These are phyloP conservation scores for Papilio dardanus DNA, from an alignment of 1,140 invertebrate genomes.

Conservation along the genomic window DNA sequence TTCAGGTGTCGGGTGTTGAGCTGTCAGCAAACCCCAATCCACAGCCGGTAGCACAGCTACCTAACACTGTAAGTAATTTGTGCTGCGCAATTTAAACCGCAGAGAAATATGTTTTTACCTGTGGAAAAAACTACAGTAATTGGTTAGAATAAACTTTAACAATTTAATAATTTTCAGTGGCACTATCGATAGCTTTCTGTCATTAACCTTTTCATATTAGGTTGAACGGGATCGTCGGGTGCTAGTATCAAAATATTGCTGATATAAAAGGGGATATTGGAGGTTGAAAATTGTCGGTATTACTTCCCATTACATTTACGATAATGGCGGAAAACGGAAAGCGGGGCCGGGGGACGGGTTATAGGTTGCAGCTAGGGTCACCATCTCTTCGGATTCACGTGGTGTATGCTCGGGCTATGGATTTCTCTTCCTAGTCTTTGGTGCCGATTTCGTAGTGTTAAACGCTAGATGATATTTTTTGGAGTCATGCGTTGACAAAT, in stretches of 20 bases:
- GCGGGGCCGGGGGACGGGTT: conserved; percentile 57
- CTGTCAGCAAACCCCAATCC: conserved; percentile 66
- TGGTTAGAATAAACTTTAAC: not conserved
- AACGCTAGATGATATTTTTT: not conserved
- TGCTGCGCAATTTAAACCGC: conserved; percentile 32
- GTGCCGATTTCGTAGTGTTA: not conserved
- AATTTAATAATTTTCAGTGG: conserved; percentile 42
- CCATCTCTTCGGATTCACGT: not conserved
- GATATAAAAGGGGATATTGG: conserved; percentile 58
- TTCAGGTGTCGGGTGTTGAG: conserved; percentile 72
- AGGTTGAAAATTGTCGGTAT: conserved; percentile 64
- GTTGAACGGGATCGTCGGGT: conserved; percentile 40
- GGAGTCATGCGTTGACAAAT: not conserved
- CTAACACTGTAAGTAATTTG: conserved; percentile 66
- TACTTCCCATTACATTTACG: conserved; percentile 68
- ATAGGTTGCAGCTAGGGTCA: conserved; percentile 34
- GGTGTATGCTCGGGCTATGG: not conserved
- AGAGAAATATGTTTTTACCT: conserved; percentile 20
- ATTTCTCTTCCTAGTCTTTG: not conserved
- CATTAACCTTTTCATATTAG: conserved; percentile 56
- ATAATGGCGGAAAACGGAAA: conserved; percentile 65
- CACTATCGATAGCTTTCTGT: conserved; percentile 44
- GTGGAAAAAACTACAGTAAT: no score
- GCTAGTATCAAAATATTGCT: conserved; percentile 55
- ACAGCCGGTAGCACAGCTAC: conserved; percentile 64